A percentile compares a stretch with the other conserved stretches of the same genome.
These are phyloP conservation scores for Aphelinus certus DNA, from an alignment of 1,140 invertebrate genomes.

Conservation along the genomic window DNA sequence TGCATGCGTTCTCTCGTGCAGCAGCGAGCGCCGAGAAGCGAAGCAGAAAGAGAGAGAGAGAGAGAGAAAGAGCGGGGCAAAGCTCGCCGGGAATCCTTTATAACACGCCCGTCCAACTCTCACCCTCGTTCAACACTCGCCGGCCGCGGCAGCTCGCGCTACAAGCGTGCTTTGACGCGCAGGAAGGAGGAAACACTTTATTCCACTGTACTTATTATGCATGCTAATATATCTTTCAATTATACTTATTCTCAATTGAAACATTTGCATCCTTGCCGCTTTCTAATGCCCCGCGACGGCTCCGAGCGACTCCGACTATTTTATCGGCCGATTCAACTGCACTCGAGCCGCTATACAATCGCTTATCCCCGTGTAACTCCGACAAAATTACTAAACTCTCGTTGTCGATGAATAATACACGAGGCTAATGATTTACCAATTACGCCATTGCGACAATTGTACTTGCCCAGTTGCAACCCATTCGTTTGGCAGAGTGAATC, in stretches of 20 bases:
- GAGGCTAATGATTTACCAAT: too few relatives aligned
- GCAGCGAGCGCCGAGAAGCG: not conserved
- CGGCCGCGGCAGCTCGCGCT: not conserved
- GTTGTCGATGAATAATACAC: too few relatives aligned
- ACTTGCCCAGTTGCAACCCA: not conserved
- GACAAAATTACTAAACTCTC: too few relatives aligned
- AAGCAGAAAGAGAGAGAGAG: too few relatives aligned
- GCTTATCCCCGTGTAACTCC: not conserved
- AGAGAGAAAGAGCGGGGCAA: not conserved
- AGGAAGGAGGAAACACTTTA: conserved; percentile 18
- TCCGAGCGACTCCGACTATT: too few relatives aligned
- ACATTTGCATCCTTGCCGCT: too few relatives aligned
- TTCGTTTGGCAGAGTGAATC: too few relatives aligned
- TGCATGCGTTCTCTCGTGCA: not conserved
- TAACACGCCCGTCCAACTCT: conserved; percentile 16
- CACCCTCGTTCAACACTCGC: conserved; percentile 34
- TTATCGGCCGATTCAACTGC: too few relatives aligned
- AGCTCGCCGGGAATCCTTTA: conserved; percentile 1
- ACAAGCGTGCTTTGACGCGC: not conserved
- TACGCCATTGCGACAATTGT: too few relatives aligned
- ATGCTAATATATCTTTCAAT: conserved; percentile 29
- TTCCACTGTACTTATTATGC: conserved; percentile 15
- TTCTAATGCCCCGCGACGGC: too few relatives aligned
- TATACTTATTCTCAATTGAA: not conserved
- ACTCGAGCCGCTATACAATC: too few relatives aligned